Evolutionary conservation across 2,113 vertebrate species (phyloP).

Genomic region (Anser brachyrhynchus): DNA sequence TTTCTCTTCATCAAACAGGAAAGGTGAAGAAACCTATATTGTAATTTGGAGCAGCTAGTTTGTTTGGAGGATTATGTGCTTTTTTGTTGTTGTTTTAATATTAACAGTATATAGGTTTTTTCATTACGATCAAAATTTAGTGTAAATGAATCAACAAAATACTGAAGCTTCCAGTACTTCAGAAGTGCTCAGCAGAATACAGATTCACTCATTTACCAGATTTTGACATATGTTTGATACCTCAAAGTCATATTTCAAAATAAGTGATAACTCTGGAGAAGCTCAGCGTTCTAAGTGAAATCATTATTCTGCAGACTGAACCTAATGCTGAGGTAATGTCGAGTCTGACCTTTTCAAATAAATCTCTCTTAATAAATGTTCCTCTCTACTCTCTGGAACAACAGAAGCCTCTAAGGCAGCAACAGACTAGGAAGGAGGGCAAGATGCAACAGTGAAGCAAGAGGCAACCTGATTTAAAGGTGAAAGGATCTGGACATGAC

Average conservation of each 20-base stretch:
- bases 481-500: constrained; percentile 35
- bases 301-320: constrained; percentile 63
- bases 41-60: background rate
- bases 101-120: background rate
- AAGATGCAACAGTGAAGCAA: constrained; percentile 29
- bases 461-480: constrained; percentile 41
- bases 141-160: background rate
- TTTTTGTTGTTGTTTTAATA: background rate
- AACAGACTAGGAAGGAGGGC: constrained; percentile 13
- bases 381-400: constrained; percentile 17
- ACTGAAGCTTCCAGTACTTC: background rate
- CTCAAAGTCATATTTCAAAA: constrained; percentile 45
- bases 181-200: background rate
- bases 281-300: constrained; percentile 39
- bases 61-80: background rate
- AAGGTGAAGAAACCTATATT: background rate
- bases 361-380: constrained; percentile 53
- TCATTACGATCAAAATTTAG: background rate
- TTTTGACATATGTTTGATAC: background rate
- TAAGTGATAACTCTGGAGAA: background rate
- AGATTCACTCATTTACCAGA: constrained; percentile 1
- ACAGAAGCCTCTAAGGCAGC: constrained; percentile 40
- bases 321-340: constrained; percentile 59
- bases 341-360: constrained; percentile 64
- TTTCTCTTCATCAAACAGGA: background rate